Percentiles rank a stretch among this genome's conserved stretches.
Evolutionary conservation across 2,113 vertebrate genomes (phyloP).

Genomic region (Phaetusa simplex): DNA sequence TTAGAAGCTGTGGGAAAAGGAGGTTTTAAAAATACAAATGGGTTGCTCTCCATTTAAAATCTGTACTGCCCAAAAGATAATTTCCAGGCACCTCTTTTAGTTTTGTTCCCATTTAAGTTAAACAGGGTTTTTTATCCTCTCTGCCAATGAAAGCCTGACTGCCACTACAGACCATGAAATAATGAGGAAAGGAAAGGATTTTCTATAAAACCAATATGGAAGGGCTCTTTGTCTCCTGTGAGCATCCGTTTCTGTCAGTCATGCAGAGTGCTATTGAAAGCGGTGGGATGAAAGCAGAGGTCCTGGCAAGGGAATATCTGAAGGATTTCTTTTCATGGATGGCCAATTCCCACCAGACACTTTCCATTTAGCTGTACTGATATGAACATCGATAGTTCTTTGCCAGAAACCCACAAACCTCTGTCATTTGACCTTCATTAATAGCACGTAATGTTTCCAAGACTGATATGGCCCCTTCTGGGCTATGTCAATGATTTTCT

Average conservation of each 20-base stretch:
- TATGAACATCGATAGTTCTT: background rate
- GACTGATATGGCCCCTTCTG: background rate
- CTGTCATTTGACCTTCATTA: slow-evolving; percentile 13
- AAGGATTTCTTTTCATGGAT: background rate
- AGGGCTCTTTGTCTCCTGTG: background rate
- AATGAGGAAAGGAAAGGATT: background rate
- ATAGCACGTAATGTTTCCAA: background rate
- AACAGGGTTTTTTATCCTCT: background rate
- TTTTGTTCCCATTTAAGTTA: background rate
- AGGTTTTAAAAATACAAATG: background rate
- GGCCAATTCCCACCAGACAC: background rate
- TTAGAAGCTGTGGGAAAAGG: background rate
- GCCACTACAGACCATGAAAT: background rate
- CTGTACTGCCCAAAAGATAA: background rate
- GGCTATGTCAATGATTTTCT: background rate
- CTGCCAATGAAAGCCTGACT: background rate
- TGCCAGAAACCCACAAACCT: background rate
- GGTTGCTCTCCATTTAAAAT: background rate
- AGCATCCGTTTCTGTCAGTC: background rate
- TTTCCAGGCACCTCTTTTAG: background rate
- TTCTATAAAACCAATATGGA: background rate
- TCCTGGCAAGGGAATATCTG: background rate
- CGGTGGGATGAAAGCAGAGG: background rate
- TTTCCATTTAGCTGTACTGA: background rate
- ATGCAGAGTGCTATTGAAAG: background rate